Evolutionary conservation across 2,888 invertebrate species (phyloP), one percentile per base, ranked within the genome.

Genomic region (Dynastes grantii): DNA sequence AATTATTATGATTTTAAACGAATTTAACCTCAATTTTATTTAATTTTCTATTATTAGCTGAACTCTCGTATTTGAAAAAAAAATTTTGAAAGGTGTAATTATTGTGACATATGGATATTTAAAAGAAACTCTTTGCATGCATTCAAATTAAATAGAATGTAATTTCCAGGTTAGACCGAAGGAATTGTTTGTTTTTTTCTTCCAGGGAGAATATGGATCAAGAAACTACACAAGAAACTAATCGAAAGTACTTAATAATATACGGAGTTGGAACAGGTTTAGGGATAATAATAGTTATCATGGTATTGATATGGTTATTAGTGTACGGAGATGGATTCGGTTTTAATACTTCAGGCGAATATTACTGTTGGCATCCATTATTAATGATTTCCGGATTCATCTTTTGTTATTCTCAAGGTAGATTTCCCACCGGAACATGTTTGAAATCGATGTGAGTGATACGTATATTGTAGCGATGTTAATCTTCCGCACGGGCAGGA

Each of bases 291-390:
- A 85, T 91, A 11, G 86, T 93, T 27, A 87, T 92, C 11, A 85
- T 93, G 65, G 90, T 93, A n/a, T 89, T 91, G 0, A 88, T 93
- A 65, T 95, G 95, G 95, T 91, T 92, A 83, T 89, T 91, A 0
- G 86, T 90, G 79, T 90, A 85, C 80, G 89, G 91, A 55, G 92
- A 91, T 6, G 95, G 95, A 9, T 92, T 95, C 83, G 91, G 92
- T 0, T 95, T 96, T 93, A 89, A 89, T 1, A 87, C 92, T 85
- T 92, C 93, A 2, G 82, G 75, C 0, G 86, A 90, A 22, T 91
- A 96, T 87, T 97, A 97, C 86, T 96, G 96, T 88, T 97, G 96
- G 93, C 97, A 97, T 90, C 97, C 97, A 1, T 89, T 97, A 3
- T 91, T 96, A n/a, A 96, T 97, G 96, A 91, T 93, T 13, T 90